Evolutionary conservation across 30 jellyfish, hydroid and myxozoan species (phyloP).

Genomic region (Turritopsis dohrnii): DNA sequence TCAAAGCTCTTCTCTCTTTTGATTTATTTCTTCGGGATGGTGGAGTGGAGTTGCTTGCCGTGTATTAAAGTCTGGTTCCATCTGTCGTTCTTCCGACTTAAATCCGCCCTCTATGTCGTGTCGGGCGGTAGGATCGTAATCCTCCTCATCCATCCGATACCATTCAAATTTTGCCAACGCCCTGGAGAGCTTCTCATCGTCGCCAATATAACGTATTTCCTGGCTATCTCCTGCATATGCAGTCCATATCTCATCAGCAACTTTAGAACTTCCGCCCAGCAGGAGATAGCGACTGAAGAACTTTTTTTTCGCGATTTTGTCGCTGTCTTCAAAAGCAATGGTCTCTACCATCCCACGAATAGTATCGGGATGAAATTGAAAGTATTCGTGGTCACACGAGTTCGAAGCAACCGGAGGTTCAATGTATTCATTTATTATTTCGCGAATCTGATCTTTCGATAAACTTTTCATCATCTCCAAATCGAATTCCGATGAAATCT

Average conservation of each 20-base stretch:
- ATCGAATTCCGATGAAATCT: not conserved
- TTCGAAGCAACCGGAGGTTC: conserved; percentile 21
- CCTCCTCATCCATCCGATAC: conserved; percentile 7
- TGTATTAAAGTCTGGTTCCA: conserved; percentile 15
- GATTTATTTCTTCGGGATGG: not conserved
- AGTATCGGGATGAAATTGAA: not conserved
- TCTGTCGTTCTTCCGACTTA: conserved; percentile 4
- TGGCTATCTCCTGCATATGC: not conserved
- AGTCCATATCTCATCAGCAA: conserved; percentile 22
- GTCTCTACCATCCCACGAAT: conserved; percentile 1
- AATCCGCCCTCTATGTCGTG: not conserved
- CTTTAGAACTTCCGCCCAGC: not conserved
- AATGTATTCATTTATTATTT: not conserved
- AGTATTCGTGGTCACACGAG: conserved; percentile 30
- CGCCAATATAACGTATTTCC: not conserved
- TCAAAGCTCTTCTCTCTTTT: not conserved
- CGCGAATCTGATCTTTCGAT: conserved; percentile 16
- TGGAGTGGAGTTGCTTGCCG: no score
- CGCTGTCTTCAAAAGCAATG: not conserved
- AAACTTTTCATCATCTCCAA: conserved; percentile 3
- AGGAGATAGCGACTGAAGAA: not conserved
- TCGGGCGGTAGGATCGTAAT: not conserved
- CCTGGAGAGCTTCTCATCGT: not conserved
- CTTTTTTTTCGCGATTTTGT: not conserved
- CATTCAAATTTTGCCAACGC: not conserved